Percentiles rank a stretch among this genome's conserved stretches.
These are phyloP conservation scores for Euglossa dilemma DNA, from an alignment of 1,140 invertebrate genomes.

Conservation along the genomic window DNA sequence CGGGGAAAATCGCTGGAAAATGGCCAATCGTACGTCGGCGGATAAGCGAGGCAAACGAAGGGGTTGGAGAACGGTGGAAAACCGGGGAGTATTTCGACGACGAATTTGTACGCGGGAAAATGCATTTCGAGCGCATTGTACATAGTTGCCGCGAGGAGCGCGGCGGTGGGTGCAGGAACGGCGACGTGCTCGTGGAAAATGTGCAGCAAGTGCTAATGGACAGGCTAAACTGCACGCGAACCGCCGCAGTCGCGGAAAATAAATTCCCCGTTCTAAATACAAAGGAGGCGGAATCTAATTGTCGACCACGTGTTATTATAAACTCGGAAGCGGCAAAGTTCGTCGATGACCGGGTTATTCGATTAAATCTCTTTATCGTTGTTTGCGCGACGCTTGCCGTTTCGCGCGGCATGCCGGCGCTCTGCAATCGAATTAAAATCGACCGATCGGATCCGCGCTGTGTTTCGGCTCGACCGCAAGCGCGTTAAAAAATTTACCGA, in stretches of 20 bases:
- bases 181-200: neutral
- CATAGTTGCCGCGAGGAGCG: neutral
- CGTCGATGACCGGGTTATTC: neutral
- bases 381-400: neutral
- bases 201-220: neutral
- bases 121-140: neutral
- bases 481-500: neutral
- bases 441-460: neutral
- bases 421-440: slow-evolving; percentile 14
- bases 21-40: neutral
- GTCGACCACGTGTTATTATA: neutral
- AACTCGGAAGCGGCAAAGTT: slow-evolving; percentile 2
- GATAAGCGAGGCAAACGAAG: too few relatives aligned
- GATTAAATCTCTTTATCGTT: slow-evolving; percentile 31
- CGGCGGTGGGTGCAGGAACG: neutral
- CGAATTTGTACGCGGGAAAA: neutral
- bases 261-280: neutral
- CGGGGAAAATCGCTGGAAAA: neutral
- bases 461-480: neutral
- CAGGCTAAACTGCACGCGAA: neutral
- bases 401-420: neutral
- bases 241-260: neutral
- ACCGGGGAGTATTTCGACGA: neutral
- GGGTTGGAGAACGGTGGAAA: neutral
- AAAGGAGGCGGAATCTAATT: neutral